A percentile compares a stretch with the other conserved stretches of the same genome.
phyloP scores from a whole-genome alignment of 2,113 vertebrate species.

The Accipiter cooperii region DNA sequence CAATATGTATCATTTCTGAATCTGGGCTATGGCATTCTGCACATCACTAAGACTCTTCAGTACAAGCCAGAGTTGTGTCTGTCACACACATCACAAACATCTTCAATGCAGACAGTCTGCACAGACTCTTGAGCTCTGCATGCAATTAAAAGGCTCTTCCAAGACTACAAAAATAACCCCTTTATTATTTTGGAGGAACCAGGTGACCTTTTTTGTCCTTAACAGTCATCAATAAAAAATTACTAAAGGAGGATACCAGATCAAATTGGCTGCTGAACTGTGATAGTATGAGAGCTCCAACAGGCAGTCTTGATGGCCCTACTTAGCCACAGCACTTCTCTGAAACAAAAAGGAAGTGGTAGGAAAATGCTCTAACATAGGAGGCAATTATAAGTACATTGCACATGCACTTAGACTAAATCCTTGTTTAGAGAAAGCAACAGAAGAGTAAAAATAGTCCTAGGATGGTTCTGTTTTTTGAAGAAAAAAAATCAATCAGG shows the following conservation, averaged over 20 bases:
- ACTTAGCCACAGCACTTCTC: not conserved
- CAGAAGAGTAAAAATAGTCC: not conserved
- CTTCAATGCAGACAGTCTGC: not conserved
- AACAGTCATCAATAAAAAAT: not conserved
- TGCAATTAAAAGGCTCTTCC: not conserved
- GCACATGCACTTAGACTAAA: not conserved
- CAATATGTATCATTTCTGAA: fast-evolving
- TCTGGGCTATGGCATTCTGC: not conserved
- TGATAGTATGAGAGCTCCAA: not conserved
- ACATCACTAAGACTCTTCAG: not conserved
- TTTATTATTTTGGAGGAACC: not conserved
- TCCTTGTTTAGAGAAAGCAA: not conserved
- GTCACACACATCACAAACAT: not conserved
- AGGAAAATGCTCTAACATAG: not conserved
- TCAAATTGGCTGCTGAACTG: not conserved
- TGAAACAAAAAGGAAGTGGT: not conserved
- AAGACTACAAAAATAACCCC: not conserved
- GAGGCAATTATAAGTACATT: not conserved
- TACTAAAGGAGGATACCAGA: not conserved
- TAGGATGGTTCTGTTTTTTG: not conserved
- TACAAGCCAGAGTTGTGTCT: not conserved
- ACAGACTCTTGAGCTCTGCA: not conserved
- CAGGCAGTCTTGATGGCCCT: not conserved
- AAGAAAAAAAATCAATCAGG: not conserved
- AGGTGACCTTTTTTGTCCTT: not conserved